Percentiles rank a stretch among this genome's conserved stretches.
Evolutionary conservation across 2,113 vertebrate genomes (phyloP).

Genomic region (Sander vitreus): DNA sequence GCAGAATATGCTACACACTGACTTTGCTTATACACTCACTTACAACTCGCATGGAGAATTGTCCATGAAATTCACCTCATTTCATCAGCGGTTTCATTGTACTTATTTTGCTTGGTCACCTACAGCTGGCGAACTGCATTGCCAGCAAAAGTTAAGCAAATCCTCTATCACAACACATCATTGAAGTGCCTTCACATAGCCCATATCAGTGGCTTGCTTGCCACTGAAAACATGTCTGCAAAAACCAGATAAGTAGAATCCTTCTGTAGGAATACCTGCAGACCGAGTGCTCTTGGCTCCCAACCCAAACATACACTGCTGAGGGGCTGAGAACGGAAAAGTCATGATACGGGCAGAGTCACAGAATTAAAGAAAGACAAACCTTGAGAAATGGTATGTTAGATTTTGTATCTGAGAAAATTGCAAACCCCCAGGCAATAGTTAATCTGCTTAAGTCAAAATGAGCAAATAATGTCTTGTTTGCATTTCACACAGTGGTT

Average conservation of each 20-base stretch:
- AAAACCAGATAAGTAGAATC: slow-evolving; percentile 65
- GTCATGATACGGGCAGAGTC: slow-evolving; percentile 34
- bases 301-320: slow-evolving; percentile 29
- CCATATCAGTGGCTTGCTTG: slow-evolving; percentile 62
- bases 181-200: slow-evolving; percentile 57
- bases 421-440: not conserved
- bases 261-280: slow-evolving; percentile 46
- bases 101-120: slow-evolving; percentile 69
- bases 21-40: slow-evolving; percentile 12
- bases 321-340: slow-evolving; percentile 35
- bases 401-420: not conserved
- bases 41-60: slow-evolving; percentile 21
- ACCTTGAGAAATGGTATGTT: not conserved
- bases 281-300: slow-evolving; percentile 37
- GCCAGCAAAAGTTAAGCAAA: slow-evolving; percentile 64
- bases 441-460: not conserved
- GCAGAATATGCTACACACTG: not conserved
- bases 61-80: slow-evolving; percentile 55
- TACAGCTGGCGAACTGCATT: slow-evolving; percentile 58
- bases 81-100: slow-evolving; percentile 54
- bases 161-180: slow-evolving; percentile 66
- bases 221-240: slow-evolving; percentile 69
- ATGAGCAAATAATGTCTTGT: not conserved
- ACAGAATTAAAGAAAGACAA: not conserved
- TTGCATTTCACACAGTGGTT: not conserved